phyloP scores from a whole-genome alignment of 2,888 invertebrate species.

The Zygaena filipendulae region DNA sequence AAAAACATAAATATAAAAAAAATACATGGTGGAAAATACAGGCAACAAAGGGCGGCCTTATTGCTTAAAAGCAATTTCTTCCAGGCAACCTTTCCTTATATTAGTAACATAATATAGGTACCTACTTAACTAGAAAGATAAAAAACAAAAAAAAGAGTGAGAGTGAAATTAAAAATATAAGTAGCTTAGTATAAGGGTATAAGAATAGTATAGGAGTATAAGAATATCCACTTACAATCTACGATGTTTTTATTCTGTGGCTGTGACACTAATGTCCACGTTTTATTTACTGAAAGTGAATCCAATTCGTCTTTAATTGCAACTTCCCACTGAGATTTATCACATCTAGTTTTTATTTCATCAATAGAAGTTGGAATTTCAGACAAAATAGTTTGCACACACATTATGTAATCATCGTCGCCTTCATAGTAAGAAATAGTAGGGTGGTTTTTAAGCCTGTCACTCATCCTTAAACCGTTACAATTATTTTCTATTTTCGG shows the following conservation, averaged over 20 bases:
- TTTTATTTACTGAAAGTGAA: slow-evolving; percentile 18
- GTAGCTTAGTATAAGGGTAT: too few species aligned
- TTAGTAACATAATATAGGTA: too few species aligned
- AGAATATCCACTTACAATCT: slow-evolving; percentile 18
- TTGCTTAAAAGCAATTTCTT: too few species aligned
- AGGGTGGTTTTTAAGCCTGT: slow-evolving; percentile 10
- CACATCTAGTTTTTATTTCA: slow-evolving; percentile 13
- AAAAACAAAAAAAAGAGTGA: too few species aligned
- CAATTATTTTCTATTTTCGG: slow-evolving; percentile 5
- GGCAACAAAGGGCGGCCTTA: too few species aligned
- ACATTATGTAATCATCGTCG: slow-evolving; percentile 11
- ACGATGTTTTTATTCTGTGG: slow-evolving; percentile 20
- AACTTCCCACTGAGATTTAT: slow-evolving; percentile 14
- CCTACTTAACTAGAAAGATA: too few species aligned
- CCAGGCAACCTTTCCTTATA: too few species aligned
- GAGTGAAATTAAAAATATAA: too few species aligned
- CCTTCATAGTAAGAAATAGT: slow-evolving; percentile 25
- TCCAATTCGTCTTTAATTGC: slow-evolving; percentile 17
- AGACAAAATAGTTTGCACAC: slow-evolving; percentile 8
- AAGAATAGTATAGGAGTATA: too few species aligned
- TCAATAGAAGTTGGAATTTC: slow-evolving; percentile 12
- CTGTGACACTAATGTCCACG: slow-evolving; percentile 17
- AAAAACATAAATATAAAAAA: too few species aligned
- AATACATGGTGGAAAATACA: too few species aligned
- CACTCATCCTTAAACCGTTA: slow-evolving; percentile 12